A percentile compares a stretch with the other conserved stretches of the same genome.
Evolutionary conservation across 2,797 vertebrate species (phyloP).

Genomic region (Benthosema pterotum): DNA sequence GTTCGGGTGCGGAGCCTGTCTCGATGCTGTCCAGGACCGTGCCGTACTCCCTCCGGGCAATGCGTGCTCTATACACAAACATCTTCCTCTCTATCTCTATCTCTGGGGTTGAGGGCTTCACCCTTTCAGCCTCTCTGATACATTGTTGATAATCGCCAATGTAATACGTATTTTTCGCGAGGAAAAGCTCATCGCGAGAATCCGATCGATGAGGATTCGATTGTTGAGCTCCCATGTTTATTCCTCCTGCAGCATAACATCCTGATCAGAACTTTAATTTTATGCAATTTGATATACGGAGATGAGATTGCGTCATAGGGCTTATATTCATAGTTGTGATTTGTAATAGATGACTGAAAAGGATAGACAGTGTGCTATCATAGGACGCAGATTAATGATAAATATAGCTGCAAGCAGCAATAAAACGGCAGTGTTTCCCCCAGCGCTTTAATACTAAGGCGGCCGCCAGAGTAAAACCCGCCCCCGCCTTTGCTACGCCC

Average conservation of each 20-base stretch:
- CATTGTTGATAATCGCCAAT: constrained; percentile 95
- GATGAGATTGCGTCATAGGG: no score
- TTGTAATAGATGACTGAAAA: no score
- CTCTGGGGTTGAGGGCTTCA: constrained; percentile 87
- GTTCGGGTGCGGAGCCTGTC: constrained; percentile 82
- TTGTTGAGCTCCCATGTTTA: constrained; percentile 80
- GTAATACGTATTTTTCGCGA: constrained; percentile 93
- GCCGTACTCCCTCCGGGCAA: constrained; percentile 93
- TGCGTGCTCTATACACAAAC: constrained; percentile 93
- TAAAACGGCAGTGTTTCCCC: no score
- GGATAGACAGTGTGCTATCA: no score
- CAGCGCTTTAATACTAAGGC: no score
- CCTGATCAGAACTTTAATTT: no score
- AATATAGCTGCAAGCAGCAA: no score
- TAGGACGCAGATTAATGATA: no score
- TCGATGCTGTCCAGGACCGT: constrained; percentile 95
- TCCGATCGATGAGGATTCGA: constrained; percentile 85
- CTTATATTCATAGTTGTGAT: no score
- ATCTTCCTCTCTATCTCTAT: constrained; percentile 92
- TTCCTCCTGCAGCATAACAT: not conserved
- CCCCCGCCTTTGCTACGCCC: no score
- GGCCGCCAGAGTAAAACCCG: no score
- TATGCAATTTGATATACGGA: no score
- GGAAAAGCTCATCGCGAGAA: constrained; percentile 77
- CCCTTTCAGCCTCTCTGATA: constrained; percentile 94